These are phyloP conservation scores for Ophion obscuratus DNA, from an alignment of 2,888 invertebrate genomes.

Conservation along the genomic window DNA sequence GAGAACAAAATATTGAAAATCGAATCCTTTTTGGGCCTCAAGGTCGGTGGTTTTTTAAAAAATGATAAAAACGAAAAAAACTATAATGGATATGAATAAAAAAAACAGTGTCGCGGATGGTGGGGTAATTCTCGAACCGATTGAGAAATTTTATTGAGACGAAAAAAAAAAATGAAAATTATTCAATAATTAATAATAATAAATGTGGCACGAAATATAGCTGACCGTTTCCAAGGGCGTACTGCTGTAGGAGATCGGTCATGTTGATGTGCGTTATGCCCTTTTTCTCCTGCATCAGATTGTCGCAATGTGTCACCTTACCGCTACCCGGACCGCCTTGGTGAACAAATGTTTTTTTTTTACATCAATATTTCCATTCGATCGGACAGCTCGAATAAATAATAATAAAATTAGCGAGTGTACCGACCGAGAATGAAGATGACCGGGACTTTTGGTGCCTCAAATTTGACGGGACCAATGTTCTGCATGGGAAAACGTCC, in stretches of 20 bases:
- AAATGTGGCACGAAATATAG: too few relatives aligned
- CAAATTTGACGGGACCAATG: slow-evolving; percentile 92
- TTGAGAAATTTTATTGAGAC: slow-evolving; percentile 85
- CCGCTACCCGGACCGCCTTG: slow-evolving; percentile 98
- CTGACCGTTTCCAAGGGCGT: slow-evolving; percentile 94
- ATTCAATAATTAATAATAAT: slow-evolving; percentile 28
- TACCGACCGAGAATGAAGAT: slow-evolving; percentile 93
- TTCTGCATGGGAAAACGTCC: slow-evolving; percentile 92
- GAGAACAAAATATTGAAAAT: too few relatives aligned
- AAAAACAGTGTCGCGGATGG: too few relatives aligned
- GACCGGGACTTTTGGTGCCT: slow-evolving; percentile 94
- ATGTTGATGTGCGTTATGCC: slow-evolving; percentile 95
- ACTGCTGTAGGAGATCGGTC: slow-evolving; percentile 95
- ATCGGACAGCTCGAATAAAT: neutral
- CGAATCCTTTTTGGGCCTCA: too few relatives aligned
- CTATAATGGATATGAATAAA: too few relatives aligned
- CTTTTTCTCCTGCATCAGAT: slow-evolving; percentile 93
- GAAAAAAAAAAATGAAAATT: neutral
- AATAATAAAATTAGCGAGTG: too few relatives aligned
- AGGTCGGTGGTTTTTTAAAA: too few relatives aligned
- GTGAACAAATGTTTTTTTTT: slow-evolving; percentile 54
- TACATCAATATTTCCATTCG: neutral
- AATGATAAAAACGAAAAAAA: too few relatives aligned
- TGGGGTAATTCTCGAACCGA: neutral
- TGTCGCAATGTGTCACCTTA: slow-evolving; percentile 98